A percentile compares a stretch with the other conserved stretches of the same genome.
These are phyloP conservation scores for Epiblema foenella DNA, from an alignment of 2,888 invertebrate species.

Conservation along the genomic window DNA sequence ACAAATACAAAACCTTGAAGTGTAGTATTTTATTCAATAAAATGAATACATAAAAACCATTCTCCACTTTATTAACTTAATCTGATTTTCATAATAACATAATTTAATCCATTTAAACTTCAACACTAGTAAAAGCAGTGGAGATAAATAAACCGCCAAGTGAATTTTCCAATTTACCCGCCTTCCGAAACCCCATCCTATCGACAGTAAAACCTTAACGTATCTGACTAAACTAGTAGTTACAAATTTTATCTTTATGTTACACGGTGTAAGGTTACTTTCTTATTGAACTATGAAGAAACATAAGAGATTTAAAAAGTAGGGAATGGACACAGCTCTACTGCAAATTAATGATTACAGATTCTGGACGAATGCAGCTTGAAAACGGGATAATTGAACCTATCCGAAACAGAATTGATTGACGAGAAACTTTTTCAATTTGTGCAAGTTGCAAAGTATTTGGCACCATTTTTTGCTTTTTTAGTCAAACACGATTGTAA, in stretches of 20 bases:
- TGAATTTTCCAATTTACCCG: constrained; percentile 15
- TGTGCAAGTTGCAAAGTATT: neutral
- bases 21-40: no score
- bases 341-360: constrained; percentile 19
- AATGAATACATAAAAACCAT: neutral
- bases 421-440: constrained; percentile 21
- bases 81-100: neutral
- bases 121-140: constrained; percentile 19
- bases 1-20: no score
- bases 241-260: neutral
- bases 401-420: constrained; percentile 10
- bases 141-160: constrained; percentile 25
- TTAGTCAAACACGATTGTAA: neutral
- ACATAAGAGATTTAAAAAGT: neutral
- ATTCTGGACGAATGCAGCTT: constrained; percentile 16
- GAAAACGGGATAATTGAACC: constrained; percentile 13
- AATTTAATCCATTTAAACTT: constrained; percentile 14
- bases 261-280: neutral
- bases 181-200: neutral
- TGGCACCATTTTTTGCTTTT: neutral
- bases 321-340: neutral
- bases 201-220: neutral
- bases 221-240: neutral
- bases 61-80: neutral
- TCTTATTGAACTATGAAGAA: neutral